Percentiles rank a stretch among this genome's conserved stretches.
phyloP scores from a whole-genome alignment of 2,113 vertebrate species.

The Laterallus jamaicensis region DNA sequence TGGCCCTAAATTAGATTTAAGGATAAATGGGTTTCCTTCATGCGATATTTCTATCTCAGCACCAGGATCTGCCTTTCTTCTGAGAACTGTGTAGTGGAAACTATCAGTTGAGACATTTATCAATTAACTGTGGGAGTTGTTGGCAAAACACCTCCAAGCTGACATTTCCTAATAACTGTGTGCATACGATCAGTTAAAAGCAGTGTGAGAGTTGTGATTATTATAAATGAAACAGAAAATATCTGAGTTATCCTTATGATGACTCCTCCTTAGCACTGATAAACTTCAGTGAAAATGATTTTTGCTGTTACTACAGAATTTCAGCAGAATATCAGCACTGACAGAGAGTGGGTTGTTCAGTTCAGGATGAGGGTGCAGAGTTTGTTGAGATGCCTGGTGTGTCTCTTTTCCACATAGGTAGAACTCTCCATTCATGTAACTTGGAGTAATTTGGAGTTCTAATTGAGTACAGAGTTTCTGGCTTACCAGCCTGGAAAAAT shows the following conservation, averaged over 20 bases:
- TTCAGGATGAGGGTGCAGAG: not conserved
- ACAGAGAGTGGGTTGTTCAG: not conserved
- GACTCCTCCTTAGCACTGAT: not conserved
- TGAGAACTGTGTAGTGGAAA: not conserved
- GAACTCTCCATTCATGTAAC: not conserved
- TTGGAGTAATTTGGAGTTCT: not conserved
- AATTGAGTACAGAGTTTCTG: not conserved
- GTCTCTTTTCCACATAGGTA: not conserved
- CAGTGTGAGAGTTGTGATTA: not conserved
- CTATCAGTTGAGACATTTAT: not conserved
- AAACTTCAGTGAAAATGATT: not conserved
- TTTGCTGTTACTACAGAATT: not conserved
- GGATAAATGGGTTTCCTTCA: not conserved
- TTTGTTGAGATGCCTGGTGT: not conserved
- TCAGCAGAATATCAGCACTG: not conserved
- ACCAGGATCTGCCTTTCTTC: not conserved
- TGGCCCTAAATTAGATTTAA: conserved; percentile 29
- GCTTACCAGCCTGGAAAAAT: not conserved
- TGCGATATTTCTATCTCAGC: not conserved
- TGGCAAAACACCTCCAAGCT: not conserved
- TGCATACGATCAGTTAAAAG: not conserved
- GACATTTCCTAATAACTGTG: not conserved
- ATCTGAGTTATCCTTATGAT: not conserved
- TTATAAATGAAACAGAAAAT: not conserved
- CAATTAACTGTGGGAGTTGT: not conserved